phyloP scores from a whole-genome alignment of 2,888 invertebrate species.

The Ectropis crepuscularia region DNA sequence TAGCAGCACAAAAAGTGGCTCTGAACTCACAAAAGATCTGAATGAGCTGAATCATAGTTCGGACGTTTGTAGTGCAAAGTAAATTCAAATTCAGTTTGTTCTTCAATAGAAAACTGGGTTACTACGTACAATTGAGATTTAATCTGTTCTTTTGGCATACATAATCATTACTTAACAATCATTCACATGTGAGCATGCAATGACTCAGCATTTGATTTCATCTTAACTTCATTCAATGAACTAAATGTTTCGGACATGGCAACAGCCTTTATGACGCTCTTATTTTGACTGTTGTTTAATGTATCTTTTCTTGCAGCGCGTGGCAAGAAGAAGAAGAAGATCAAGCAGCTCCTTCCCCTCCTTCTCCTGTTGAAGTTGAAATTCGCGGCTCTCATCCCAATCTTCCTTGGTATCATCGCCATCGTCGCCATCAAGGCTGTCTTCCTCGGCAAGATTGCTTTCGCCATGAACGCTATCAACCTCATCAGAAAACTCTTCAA shows the following conservation, averaged over 20 bases:
- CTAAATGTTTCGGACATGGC: background rate
- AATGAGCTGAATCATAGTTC: slow-evolving; percentile 3
- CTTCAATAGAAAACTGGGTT: background rate
- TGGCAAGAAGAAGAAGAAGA: slow-evolving; percentile 92
- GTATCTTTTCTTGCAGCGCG: slow-evolving; percentile 82
- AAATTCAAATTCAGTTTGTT: slow-evolving; percentile 5
- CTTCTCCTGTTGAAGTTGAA: slow-evolving; percentile 92
- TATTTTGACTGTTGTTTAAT: background rate
- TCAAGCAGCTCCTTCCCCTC: slow-evolving; percentile 90
- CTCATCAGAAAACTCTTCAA: slow-evolving; percentile 88
- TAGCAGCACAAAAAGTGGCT: background rate
- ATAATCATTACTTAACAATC: background rate
- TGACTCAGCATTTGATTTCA: slow-evolving; percentile 7
- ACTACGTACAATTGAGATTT: background rate
- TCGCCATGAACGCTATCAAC: slow-evolving; percentile 90
- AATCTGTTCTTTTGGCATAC: slow-evolving; percentile 20
- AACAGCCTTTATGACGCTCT: background rate
- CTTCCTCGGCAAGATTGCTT: slow-evolving; percentile 93
- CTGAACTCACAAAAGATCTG: slow-evolving; percentile 4
- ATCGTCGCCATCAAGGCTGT: slow-evolving; percentile 93
- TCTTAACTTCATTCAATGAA: background rate
- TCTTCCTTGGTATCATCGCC: slow-evolving; percentile 90
- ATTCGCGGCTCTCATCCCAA: slow-evolving; percentile 89
- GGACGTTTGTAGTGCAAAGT: background rate
- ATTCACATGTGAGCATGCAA: background rate